These are phyloP conservation scores for Ostrea edulis DNA, from an alignment of 1,140 invertebrate genomes.

Conservation along the genomic window DNA sequence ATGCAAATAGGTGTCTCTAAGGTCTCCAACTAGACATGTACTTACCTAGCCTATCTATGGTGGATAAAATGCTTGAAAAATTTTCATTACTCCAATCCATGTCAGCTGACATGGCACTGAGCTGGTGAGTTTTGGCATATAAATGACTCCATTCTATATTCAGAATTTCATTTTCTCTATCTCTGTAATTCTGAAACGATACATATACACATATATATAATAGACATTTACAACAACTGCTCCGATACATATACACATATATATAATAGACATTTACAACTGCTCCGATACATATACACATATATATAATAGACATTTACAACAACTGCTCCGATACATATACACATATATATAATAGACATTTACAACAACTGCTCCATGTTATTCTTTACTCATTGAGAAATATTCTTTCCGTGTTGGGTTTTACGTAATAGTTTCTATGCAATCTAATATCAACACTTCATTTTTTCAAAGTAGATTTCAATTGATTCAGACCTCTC, in stretches of 20 bases:
- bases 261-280: too few relatives aligned
- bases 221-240: too few relatives aligned
- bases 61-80: constrained; percentile 66
- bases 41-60: constrained; percentile 71
- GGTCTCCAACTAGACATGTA: not conserved
- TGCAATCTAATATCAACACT: too few relatives aligned
- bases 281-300: not conserved
- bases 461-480: too few relatives aligned
- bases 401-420: too few relatives aligned
- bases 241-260: not conserved
- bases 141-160: constrained; percentile 72
- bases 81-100: constrained; percentile 63
- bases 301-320: too few relatives aligned
- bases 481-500: too few relatives aligned
- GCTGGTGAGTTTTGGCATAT: constrained; percentile 74
- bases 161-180: constrained; percentile 51
- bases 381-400: too few relatives aligned
- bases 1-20: not conserved
- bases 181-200: constrained; percentile 63
- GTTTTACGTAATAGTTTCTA: too few relatives aligned
- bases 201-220: not conserved
- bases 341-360: too few relatives aligned
- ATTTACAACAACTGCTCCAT: too few relatives aligned
- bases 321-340: not conserved
- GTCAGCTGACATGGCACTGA: constrained; percentile 54